These are phyloP conservation scores for Ptilonorhynchus violaceus DNA, from an alignment of 2,113 vertebrate genomes.

Conservation along the genomic window DNA sequence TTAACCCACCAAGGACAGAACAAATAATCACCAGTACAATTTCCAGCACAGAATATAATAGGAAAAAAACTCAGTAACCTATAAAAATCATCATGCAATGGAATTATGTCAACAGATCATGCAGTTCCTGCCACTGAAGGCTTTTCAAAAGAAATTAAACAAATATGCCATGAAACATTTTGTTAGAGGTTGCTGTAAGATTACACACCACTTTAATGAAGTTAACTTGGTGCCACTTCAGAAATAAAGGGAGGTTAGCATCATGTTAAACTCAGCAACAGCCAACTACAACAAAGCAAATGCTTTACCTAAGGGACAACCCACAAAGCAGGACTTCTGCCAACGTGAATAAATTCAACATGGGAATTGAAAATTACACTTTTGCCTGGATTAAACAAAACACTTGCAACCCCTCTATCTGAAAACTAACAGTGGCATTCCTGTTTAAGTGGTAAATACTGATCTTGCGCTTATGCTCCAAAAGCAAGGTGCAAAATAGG, in stretches of 20 bases:
- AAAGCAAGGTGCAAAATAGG: background rate
- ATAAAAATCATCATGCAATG: background rate
- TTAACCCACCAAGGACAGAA: background rate
- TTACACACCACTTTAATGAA: rapidly evolving
- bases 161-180: background rate
- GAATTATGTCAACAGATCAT: background rate
- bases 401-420: background rate
- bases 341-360: rapidly evolving
- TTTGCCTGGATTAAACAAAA: background rate
- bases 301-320: background rate
- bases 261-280: background rate
- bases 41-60: background rate
- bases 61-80: background rate
- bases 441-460: background rate
- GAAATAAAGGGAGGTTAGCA: background rate
- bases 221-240: background rate
- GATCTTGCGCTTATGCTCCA: background rate
- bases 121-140: background rate
- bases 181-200: background rate
- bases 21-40: background rate
- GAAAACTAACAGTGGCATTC: background rate
- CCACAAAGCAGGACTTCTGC: background rate
- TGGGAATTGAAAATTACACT: background rate
- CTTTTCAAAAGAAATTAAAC: background rate
- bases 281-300: background rate